Base-by-base conservation (phyloP, 2,797 vertebrate species). In the Hapalemur alaotrensis region DNA sequence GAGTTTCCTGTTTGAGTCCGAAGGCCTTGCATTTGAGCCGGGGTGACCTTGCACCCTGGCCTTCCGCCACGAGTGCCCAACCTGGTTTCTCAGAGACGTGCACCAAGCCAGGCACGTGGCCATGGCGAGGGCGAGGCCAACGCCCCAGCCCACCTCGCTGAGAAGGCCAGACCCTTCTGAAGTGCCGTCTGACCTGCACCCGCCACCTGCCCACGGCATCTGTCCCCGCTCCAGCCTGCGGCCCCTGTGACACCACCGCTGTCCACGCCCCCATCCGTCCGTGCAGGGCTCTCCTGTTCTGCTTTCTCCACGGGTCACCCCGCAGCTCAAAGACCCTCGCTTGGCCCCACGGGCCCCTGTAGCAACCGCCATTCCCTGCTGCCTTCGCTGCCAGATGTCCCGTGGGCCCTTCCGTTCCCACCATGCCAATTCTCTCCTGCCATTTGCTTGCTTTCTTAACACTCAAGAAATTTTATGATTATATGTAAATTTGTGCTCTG, bases 1-100 rank as follows among this genome's bases (percentile, higher is more conserved):
- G 81, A 57, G n/a, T 84, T 92, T 91, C 72, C 82, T 91, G 86
- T 80, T 38, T 80, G 57, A 70, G 46, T 11, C 35, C 54, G 61
- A 80, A 85, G 61, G 70, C 30, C 90, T 95, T 91, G 86, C 43
- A 3, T 22, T 63, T 41, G 30, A 52, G 54, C 57, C 23, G n/a
- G 67, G 78, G 32, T 54, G 72, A 65, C 38, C 46, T 63, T 25
- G 15, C 25, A 13, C 5, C 1, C 69, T 30, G 90, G 83, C n/a
- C 8, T 91, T 30, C 48, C 50, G 79, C 59, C 52, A 28, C 67
- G 22, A 52, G 9, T 73, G 73, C 14, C 41, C 23, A 81, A 38
- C 61, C 28, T 63, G 43, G 70, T 43, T 93, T 88, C 86, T 83
- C 25, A 20, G 75, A 69, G 89, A 48, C 54, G 50, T 30, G 14